Percentiles rank a stretch among this genome's conserved stretches.
Conservation (phyloP, 37 sponge, comb jelly and placozoan genomes). For the Ianthella basta region DNA sequence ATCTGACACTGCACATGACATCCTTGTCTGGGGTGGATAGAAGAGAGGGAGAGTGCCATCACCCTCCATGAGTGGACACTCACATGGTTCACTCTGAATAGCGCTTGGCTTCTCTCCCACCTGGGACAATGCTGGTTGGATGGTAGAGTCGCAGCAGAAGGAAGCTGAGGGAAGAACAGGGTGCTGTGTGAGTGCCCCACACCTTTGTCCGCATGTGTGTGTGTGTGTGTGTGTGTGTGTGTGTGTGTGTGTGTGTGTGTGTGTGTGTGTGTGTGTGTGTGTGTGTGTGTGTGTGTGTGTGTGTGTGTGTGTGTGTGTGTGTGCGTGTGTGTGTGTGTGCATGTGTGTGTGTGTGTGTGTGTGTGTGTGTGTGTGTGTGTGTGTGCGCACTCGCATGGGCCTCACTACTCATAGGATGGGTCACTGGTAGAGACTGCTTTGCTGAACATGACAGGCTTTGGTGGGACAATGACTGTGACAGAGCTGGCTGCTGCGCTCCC, state of each 20-base stretch:
- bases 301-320: slow-evolving; percentile 21
- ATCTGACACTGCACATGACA: background rate
- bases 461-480: background rate
- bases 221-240: background rate
- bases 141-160: slow-evolving; percentile 31
- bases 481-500: background rate
- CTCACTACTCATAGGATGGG: background rate
- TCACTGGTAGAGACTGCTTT: slow-evolving; percentile 5
- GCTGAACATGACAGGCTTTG: slow-evolving; percentile 20
- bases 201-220: too few species aligned
- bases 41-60: background rate
- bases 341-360: slow-evolving; percentile 52
- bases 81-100: too few species aligned
- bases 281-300: slow-evolving; percentile 46
- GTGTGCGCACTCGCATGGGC: background rate
- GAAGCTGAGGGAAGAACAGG: background rate
- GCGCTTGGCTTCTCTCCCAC: too few species aligned
- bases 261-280: slow-evolving; percentile 53
- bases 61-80: background rate
- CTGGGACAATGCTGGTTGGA: background rate
- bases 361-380: slow-evolving; percentile 53
- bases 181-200: too few species aligned
- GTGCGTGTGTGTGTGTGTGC: slow-evolving; percentile 29
- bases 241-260: slow-evolving; percentile 53
- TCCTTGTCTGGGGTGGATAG: slow-evolving; percentile 16